Percentiles rank a stretch among this genome's conserved stretches.
Conservation (phyloP, 2,113 vertebrate species). For the Nematolebias whitei region DNA sequence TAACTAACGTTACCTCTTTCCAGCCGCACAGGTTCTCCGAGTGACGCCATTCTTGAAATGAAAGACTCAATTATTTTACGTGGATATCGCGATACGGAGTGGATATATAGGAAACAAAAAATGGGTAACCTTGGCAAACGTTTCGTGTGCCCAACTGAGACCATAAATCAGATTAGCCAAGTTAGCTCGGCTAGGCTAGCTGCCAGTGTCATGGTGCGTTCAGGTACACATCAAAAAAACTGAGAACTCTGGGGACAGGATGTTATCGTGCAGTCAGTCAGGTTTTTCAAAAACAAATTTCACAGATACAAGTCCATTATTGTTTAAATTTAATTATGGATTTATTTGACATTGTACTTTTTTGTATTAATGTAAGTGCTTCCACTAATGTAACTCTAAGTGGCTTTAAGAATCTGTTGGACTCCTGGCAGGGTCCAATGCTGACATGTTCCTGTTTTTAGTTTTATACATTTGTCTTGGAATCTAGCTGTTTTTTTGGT, state of each 20-base stretch:
- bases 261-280: neutral
- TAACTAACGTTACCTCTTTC: constrained; percentile 87
- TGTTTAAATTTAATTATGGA: neutral
- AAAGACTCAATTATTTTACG: neutral
- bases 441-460: no score
- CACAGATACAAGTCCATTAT: neutral
- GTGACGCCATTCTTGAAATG: constrained; percentile 80
- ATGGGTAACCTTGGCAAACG: constrained; percentile 48
- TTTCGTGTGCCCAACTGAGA: constrained; percentile 52
- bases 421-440: no score
- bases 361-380: neutral
- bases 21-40: constrained; percentile 90
- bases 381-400: no score
- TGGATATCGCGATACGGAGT: constrained; percentile 2
- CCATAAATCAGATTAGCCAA: constrained; percentile 74
- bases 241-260: rapidly evolving
- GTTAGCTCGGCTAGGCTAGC: constrained; percentile 72
- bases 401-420: no score
- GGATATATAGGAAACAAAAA: constrained; percentile 44
- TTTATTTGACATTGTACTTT: neutral
- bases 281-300: neutral
- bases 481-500: no score
- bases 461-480: no score
- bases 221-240: constrained; percentile 1
- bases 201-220: constrained; percentile 67